Evolutionary conservation across 2,797 vertebrate species (phyloP).

Genomic region (Serranus cabrilla): DNA sequence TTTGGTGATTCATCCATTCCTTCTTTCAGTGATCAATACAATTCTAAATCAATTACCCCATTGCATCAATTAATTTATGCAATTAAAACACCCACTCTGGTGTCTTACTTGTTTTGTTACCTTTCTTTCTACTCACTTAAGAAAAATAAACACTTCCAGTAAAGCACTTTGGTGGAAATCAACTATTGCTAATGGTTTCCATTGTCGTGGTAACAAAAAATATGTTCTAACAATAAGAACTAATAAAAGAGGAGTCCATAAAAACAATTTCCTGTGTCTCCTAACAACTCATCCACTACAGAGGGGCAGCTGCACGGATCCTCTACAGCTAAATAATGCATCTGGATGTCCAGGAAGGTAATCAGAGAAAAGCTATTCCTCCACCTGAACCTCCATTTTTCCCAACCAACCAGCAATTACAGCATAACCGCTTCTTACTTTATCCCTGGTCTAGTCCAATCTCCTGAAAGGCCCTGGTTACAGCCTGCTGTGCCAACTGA

Average conservation of each 20-base stretch:
- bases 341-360: slow-evolving; percentile 33
- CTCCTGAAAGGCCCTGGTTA: slow-evolving; percentile 31
- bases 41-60: slow-evolving; percentile 7
- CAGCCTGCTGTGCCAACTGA: slow-evolving; percentile 19
- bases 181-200: not conserved
- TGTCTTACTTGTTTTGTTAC: slow-evolving; percentile 2
- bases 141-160: not conserved
- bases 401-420: slow-evolving; percentile 40
- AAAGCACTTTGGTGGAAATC: not conserved
- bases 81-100: not conserved
- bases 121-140: not conserved
- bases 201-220: not conserved
- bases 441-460: slow-evolving; percentile 43
- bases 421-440: slow-evolving; percentile 41
- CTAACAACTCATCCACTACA: slow-evolving; percentile 12
- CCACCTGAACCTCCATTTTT: slow-evolving; percentile 41
- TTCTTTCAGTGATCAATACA: slow-evolving; percentile 31
- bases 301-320: not conserved
- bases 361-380: slow-evolving; percentile 41
- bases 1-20: slow-evolving; percentile 37
- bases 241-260: not conserved
- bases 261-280: slow-evolving; percentile 7
- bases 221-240: not conserved
- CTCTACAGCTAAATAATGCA: slow-evolving; percentile 23
- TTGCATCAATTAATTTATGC: not conserved